Percentiles rank a stretch among this genome's conserved stretches.
phyloP scores from a whole-genome alignment of 2,113 vertebrate species.

The Theropithecus gelada region DNA sequence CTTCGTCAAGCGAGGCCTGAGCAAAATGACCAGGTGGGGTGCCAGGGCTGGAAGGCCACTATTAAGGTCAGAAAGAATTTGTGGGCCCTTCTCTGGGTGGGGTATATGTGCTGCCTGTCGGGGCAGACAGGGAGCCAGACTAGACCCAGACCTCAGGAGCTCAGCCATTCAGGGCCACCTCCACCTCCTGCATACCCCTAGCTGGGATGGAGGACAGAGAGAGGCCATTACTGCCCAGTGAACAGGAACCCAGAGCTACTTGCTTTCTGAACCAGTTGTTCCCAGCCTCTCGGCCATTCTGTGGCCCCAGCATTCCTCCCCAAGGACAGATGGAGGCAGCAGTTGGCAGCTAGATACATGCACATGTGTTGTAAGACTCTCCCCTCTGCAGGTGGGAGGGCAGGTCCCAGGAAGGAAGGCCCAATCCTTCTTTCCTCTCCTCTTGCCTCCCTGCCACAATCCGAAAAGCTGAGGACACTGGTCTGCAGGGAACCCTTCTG shows the following conservation, averaged over 20 bases:
- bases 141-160: not conserved
- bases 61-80: not conserved
- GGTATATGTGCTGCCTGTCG: fast-evolving
- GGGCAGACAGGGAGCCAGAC: not conserved
- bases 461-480: not conserved
- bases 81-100: not conserved
- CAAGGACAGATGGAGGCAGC: not conserved
- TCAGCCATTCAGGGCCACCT: not conserved
- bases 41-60: not conserved
- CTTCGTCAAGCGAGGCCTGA: not conserved
- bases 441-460: not conserved
- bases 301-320: not conserved
- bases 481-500: not conserved
- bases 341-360: not conserved
- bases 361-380: too few species aligned
- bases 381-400: not conserved
- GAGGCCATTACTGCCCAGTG: too few species aligned
- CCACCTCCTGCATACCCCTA: not conserved
- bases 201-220: too few species aligned
- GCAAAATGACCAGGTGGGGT: not conserved
- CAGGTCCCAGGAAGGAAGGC: not conserved
- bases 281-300: not conserved
- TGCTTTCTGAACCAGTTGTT: not conserved
- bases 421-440: not conserved
- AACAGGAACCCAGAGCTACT: not conserved